Evolutionary conservation across 2,797 vertebrate species (phyloP).

Genomic region (Rousettus madagascariensis): DNA sequence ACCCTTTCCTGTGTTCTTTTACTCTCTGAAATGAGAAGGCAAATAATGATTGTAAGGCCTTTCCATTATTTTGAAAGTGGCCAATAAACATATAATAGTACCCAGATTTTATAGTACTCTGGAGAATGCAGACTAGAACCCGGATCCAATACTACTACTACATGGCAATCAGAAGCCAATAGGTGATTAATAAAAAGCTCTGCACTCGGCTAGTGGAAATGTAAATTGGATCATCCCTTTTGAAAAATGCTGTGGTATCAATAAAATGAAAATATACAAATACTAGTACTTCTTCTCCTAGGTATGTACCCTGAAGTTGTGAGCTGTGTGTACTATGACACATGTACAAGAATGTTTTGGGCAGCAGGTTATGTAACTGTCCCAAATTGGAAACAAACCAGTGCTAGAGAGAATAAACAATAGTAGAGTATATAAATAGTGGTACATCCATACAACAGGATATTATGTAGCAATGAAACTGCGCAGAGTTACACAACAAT

Average conservation of each 20-base stretch:
- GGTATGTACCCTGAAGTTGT: neutral
- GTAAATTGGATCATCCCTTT: neutral
- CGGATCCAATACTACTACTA: neutral
- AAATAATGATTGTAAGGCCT: neutral
- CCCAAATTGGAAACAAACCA: neutral
- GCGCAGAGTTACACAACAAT: neutral
- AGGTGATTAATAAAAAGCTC: neutral
- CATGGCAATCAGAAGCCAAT: neutral
- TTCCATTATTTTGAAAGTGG: neutral
- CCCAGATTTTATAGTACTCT: neutral
- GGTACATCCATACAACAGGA: neutral
- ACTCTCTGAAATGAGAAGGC: neutral
- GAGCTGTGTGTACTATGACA: neutral
- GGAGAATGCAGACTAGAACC: neutral
- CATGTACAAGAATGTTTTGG: neutral
- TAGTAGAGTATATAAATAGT: neutral
- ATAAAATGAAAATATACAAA: neutral
- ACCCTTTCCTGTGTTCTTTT: neutral
- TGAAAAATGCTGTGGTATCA: neutral
- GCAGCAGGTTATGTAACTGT: neutral
- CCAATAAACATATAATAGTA: neutral
- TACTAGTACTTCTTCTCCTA: neutral
- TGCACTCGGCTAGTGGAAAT: neutral
- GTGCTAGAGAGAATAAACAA: no score
- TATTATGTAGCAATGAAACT: neutral